A percentile compares a stretch with the other conserved stretches of the same genome.
Conservation (phyloP, 2,113 vertebrate species). For the Hypomesus transpacificus region DNA sequence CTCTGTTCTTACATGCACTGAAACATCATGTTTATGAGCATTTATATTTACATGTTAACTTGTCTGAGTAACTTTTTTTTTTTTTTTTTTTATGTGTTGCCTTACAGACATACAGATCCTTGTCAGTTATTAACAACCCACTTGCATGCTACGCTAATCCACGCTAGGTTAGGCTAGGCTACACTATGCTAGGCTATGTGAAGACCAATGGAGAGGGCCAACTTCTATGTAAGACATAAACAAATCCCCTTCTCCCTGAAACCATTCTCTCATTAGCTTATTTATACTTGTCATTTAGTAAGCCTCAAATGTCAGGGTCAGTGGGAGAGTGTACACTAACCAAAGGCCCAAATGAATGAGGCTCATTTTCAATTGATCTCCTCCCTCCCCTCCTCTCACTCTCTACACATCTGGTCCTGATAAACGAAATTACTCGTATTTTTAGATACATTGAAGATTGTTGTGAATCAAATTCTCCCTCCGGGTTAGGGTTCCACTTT, state of each 20-base stretch:
- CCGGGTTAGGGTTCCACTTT: slow-evolving; percentile 8
- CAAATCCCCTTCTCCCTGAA: not conserved
- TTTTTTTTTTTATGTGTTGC: not conserved
- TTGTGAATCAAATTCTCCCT: slow-evolving; percentile 33
- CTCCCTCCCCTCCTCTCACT: not conserved
- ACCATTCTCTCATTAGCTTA: slow-evolving; percentile 16
- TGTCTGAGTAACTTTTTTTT: not conserved
- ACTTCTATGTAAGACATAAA: slow-evolving; percentile 5
- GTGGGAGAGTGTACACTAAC: not conserved
- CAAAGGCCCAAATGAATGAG: slow-evolving; percentile 9
- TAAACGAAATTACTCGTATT: slow-evolving; percentile 29
- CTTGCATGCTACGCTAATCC: not conserved
- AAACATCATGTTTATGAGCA: no score
- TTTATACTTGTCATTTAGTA: slow-evolving; percentile 28
- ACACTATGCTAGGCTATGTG: not conserved
- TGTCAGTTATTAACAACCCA: not conserved
- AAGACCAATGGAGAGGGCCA: not conserved
- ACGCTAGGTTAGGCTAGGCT: not conserved
- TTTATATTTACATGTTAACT: not conserved
- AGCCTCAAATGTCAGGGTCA: slow-evolving; percentile 4
- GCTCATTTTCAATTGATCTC: not conserved
- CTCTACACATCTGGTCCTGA: slow-evolving; percentile 35
- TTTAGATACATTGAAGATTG: slow-evolving; percentile 25
- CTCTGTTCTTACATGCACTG: no score
- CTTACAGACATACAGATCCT: not conserved